phyloP scores from a whole-genome alignment of 2,888 invertebrate species.

The Chalcosyrphus nemorum region DNA sequence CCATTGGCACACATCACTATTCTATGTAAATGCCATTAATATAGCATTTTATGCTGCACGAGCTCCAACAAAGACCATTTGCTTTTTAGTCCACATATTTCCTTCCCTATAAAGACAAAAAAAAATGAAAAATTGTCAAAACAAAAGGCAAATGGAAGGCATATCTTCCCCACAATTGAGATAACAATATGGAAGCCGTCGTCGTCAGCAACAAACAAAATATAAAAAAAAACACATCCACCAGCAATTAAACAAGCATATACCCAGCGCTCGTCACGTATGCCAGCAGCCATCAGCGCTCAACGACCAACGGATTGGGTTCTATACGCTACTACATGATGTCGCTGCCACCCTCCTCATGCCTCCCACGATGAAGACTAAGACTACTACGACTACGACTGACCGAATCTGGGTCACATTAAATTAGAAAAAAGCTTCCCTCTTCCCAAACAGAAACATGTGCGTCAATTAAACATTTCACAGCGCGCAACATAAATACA shows the following conservation, averaged over 20 bases:
- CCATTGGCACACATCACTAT: neutral
- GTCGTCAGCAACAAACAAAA: conserved; percentile 2
- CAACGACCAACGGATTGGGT: conserved; percentile 58
- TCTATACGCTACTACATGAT: conserved; percentile 7
- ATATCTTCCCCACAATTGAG: conserved; percentile 39
- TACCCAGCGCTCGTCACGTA: conserved; percentile 63
- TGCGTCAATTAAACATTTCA: conserved; percentile 59
- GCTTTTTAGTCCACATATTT: neutral
- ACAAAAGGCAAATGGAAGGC: conserved; percentile 8
- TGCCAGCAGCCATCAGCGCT: conserved; percentile 17
- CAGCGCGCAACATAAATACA: conserved; percentile 40
- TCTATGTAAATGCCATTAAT: conserved; percentile 1
- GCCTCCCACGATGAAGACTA: conserved; percentile 3
- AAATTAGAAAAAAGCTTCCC: conserved; percentile 64
- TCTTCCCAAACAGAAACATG: conserved; percentile 19
- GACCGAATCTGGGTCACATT: conserved; percentile 60
- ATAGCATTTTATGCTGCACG: neutral
- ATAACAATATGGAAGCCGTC: conserved; percentile 65
- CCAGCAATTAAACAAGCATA: conserved; percentile 41
- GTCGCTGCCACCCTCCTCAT: neutral
- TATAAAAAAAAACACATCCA: conserved; percentile 18
- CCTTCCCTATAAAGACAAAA: neutral
- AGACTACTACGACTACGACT: neutral
- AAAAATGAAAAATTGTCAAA: neutral
- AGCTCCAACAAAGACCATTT: conserved; percentile 20